Base-by-base conservation (phyloP, 2,888 invertebrate species). In the Peribatodes rhomboidaria region DNA sequence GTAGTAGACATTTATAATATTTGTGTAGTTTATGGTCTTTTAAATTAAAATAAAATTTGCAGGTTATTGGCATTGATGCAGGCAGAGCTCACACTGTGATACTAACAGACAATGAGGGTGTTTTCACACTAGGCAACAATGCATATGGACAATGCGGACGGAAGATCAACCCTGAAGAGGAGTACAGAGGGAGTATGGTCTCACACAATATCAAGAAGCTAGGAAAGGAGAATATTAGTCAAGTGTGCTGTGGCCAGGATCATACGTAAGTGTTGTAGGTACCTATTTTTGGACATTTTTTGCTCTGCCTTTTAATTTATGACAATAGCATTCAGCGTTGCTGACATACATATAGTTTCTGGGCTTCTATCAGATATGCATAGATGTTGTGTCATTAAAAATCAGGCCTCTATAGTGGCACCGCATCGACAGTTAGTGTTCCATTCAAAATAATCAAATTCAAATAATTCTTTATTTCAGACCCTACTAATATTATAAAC, bases 111-210 rank as follows among this genome's bases (percentile, higher is more conserved):
- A 94, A 94, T 61, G 97, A 97, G 83, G 97, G 97, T 1, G 95
- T 97, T 0, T 98, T 96, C 82, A 95, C 96, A 14, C 87, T 98
- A 59, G 99, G 99, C 0, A 98, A 98, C 86, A 99, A 99, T 88
- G 95, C 97, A 0, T 98, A 97, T 82, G 99, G 99, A 0, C 99
- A 99, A 84, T 99, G 99, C 85, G 99, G 98, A 0, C 93, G 98
- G 56, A 94, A 94, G 59, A 95, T 98, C 63, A 95, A 98, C 68
- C 85, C 94, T 3, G 94, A 96, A 62, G 98, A 99, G 85, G 93
- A 96, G 58, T 98, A 97, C 77, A 87, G 82, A 47, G 94, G 94
- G 6, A 96, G 95, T 75, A 94, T 94, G 82, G 91, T 94, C 9
- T 92, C 97, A 20, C 94, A 97, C 85, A 94, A 95, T 64, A 95